Base-by-base conservation (phyloP, 2,113 vertebrate species). In the Amia ocellicauda region DNA sequence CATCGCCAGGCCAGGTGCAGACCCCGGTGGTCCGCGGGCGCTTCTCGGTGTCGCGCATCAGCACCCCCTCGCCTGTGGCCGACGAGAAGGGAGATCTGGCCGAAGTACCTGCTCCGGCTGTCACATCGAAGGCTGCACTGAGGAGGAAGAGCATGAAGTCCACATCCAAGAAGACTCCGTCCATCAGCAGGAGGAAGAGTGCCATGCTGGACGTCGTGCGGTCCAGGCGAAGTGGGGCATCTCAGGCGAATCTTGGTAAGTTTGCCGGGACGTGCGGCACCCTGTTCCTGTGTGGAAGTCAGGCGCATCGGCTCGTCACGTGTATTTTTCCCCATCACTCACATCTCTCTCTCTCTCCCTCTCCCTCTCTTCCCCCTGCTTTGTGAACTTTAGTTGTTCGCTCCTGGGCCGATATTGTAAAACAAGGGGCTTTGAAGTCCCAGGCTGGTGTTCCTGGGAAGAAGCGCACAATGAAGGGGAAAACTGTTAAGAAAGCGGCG, bases 371-470 rank as follows among this genome's bases (percentile, higher is more conserved):
- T 50, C 1, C 24, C 57, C 58, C 2, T n/a, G 19, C n/a, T 36
- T 36, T 36, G 5, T 36, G 31, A 7, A 11, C 75, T 73, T 41
- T 17, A 94, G 93, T 86, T 62, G 53, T 71, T 31, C 85, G 65
- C 60, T 88, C 91, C 43, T 96, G 88, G 87, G 92, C 90, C 26
- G 85, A 94, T 28, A 81, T 91, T 60, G 94, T 96, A 47, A 93
- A 90, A 80, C 78, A 81, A 63, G 93, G 93, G 7, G 75, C 83
- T 60, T 62, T 74, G 20, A 93, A 88, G 74, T 17, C 80, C 31
- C 86, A 88, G 43, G 29, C 54, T 1, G 75, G 61, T 42, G 28
- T 59, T 52, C 70, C 68, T 51, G 27, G 68, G 26, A 87, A 77
- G 72, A 88, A 66, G 63, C 10, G 3, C 2, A 28, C 59, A 2